phyloP scores from a whole-genome alignment of 2,888 invertebrate species.

The Diarsia dahlii region DNA sequence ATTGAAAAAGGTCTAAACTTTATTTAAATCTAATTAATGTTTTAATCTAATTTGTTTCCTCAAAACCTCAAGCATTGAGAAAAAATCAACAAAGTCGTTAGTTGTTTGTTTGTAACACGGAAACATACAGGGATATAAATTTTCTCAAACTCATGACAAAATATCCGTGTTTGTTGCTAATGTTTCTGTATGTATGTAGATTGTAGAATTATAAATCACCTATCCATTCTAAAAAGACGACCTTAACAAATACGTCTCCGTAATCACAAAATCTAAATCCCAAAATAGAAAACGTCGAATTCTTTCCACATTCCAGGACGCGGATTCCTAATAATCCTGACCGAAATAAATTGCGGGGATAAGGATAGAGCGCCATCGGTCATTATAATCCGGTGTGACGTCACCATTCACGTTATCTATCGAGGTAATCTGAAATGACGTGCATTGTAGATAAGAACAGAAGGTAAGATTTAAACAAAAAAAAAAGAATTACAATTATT shows the following conservation, averaged over 20 bases:
- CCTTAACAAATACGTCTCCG: neutral
- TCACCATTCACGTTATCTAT: slow-evolving; percentile 60
- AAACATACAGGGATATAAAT: neutral
- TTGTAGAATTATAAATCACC: neutral
- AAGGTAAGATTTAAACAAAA: neutral
- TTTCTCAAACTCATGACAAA: neutral
- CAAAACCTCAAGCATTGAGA: too few species aligned
- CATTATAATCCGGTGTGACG: slow-evolving; percentile 66
- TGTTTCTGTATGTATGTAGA: too few species aligned
- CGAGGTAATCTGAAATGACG: slow-evolving; percentile 50
- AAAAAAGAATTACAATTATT: too few species aligned
- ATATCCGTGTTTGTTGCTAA: too few species aligned
- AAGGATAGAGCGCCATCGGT: slow-evolving; percentile 60
- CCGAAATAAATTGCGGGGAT: slow-evolving; percentile 64
- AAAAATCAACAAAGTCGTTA: neutral
- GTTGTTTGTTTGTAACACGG: neutral
- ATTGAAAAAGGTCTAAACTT: too few species aligned
- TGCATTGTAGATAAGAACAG: neutral
- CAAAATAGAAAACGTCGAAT: slow-evolving; percentile 48
- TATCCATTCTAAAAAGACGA: neutral
- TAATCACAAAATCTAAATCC: slow-evolving; percentile 37
- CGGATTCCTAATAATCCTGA: slow-evolving; percentile 56
- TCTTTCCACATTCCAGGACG: slow-evolving; percentile 32
- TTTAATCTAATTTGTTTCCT: too few species aligned
- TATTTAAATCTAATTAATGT: too few species aligned